Conservation (phyloP, 2,797 vertebrate species). For the Lutjanus campechanus region DNA sequence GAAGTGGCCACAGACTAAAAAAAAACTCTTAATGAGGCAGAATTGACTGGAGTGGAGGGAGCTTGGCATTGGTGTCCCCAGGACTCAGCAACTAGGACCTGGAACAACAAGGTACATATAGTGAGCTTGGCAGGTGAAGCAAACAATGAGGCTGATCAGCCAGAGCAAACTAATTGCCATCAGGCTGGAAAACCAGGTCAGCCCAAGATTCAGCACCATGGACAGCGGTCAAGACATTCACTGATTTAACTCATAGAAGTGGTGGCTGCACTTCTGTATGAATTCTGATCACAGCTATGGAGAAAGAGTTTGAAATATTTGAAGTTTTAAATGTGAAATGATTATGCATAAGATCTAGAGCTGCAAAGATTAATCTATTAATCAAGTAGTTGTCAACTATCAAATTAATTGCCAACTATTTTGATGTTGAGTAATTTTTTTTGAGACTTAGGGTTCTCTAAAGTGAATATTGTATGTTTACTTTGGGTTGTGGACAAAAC, state of each 20-base stretch:
- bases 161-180: slow-evolving; percentile 1
- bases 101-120: slow-evolving; percentile 5
- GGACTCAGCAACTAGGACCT: slow-evolving; percentile 9
- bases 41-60: background rate
- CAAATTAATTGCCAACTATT: no score
- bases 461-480: no score
- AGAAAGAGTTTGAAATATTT: background rate
- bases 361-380: no score
- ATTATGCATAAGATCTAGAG: background rate
- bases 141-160: slow-evolving; percentile 17
- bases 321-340: background rate
- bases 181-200: background rate
- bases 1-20: slow-evolving; percentile 19
- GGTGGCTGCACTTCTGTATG: background rate
- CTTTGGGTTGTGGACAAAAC: no score
- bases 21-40: slow-evolving; percentile 7
- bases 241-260: background rate
- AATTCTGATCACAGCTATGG: background rate
- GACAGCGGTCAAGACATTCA: slow-evolving; percentile 25
- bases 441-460: no score
- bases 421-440: no score
- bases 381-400: no score
- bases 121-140: slow-evolving; percentile 12
- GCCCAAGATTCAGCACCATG: slow-evolving; percentile 46
- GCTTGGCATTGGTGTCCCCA: slow-evolving; percentile 3